These are phyloP conservation scores for Polyodon spathula DNA, from an alignment of 2,113 vertebrate genomes.

Conservation along the genomic window DNA sequence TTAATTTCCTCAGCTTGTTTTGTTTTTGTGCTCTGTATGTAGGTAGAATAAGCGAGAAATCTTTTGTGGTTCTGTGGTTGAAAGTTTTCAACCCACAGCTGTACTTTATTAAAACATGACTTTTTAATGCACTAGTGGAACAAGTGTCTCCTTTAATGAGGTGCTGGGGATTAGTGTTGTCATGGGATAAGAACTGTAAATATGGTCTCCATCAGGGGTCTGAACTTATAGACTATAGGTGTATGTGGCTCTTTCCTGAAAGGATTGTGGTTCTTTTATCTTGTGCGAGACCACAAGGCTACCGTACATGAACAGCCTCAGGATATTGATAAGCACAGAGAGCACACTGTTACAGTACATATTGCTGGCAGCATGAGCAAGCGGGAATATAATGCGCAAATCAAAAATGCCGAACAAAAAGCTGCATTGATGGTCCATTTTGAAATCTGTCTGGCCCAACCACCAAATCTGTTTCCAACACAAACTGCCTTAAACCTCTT, in stretches of 20 bases:
- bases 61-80: slow-evolving; percentile 6
- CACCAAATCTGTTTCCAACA: slow-evolving; percentile 3
- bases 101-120: slow-evolving; percentile 44
- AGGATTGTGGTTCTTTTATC: background rate
- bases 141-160: slow-evolving; percentile 63
- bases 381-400: background rate
- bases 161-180: slow-evolving; percentile 56
- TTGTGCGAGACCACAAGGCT: background rate
- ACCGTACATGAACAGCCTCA: background rate
- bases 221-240: background rate
- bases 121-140: slow-evolving; percentile 33
- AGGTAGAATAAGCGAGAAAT: slow-evolving; percentile 10
- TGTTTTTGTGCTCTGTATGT: slow-evolving; percentile 14
- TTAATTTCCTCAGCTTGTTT: slow-evolving; percentile 8
- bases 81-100: slow-evolving; percentile 48
- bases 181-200: slow-evolving; percentile 61
- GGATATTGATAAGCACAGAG: background rate
- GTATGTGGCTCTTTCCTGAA: background rate
- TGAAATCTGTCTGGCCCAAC: slow-evolving; percentile 8
- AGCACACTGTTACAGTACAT: slow-evolving; percentile 3
- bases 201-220: slow-evolving; percentile 9
- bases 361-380: slow-evolving; percentile 4
- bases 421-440: slow-evolving; percentile 1
- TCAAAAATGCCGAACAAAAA: slow-evolving; percentile 5
- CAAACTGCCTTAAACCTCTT: slow-evolving; percentile 4